Evolutionary conservation across 2,888 invertebrate genomes (phyloP).

Genomic region (Acanthosepion esculentum): DNA sequence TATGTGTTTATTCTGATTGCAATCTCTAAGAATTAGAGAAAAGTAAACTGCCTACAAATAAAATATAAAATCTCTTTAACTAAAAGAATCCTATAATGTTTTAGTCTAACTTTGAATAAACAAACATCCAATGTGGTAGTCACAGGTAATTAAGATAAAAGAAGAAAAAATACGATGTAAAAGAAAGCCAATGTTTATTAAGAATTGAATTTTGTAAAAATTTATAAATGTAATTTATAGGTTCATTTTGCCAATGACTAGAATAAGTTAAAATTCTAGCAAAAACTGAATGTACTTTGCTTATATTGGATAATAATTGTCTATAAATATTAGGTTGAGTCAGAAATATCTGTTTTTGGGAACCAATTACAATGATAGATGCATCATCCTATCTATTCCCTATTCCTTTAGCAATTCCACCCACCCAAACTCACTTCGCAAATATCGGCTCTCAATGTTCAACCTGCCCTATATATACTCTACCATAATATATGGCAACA

Average conservation of each 20-base stretch:
- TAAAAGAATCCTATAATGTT: background rate
- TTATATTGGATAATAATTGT: too few species aligned
- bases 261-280: background rate
- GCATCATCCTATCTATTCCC: too few species aligned
- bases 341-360: too few species aligned
- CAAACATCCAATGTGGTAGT: too few species aligned
- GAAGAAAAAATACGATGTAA: background rate
- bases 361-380: too few species aligned
- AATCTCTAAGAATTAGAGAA: background rate
- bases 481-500: too few species aligned
- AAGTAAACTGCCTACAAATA: background rate
- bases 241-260: background rate
- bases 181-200: background rate
- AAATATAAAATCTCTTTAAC: background rate
- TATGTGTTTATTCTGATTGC: background rate
- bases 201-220: background rate
- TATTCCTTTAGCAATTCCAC: too few species aligned
- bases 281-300: slow-evolving; percentile 33
- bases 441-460: too few species aligned
- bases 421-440: too few species aligned
- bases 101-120: background rate
- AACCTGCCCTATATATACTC: too few species aligned
- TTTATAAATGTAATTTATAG: background rate
- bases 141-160: background rate
- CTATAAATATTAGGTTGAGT: too few species aligned